Evolutionary conservation across 1,140 invertebrate genomes (phyloP), one percentile per base, ranked within the genome.

Genomic region (Chironomus striatipennis): DNA sequence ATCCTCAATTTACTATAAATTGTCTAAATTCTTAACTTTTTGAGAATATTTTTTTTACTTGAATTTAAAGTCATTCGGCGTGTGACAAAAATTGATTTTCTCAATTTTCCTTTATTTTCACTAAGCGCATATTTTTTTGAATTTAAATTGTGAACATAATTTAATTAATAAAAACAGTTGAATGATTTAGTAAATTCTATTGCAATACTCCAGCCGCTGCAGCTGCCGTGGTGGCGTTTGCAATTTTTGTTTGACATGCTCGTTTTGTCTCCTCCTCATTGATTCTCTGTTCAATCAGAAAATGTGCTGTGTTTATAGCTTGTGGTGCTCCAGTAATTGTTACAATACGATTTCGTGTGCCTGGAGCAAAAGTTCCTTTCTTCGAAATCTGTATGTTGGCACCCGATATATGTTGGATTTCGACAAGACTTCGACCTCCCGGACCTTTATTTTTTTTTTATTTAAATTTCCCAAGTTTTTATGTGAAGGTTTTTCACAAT

Each of bases 331-430:
- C 96, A 80, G 91, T 91, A 84, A 98, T 97, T 83, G 95, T 96
- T 76, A 98, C 97, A 84, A 98, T 95, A 80, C 97, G 91, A 87
- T 98, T 97, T 83, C 95, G 92, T 76, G 95, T 97, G 82, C 96
- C 95, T 77, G 96, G 95, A 79, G 94, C 94, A 87, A 95, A 98
- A 80, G 94, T 94, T 81, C 96, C 96, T 86, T 98, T 98, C 88
- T 98, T 98, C 78, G 95, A 97, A 84, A 98, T 98, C 87, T 98
- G 96, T 84, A 98, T 96, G 85, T 93, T 97, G 82, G 96, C 95
- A 82, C 95, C 95, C 83, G 93, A 97, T 83, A 93, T 88, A 85
- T 97, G 93, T 87, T 98, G 96, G 84, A 98, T 96, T 88, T 98
- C 96, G 80, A 97, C 92, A 81, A 98, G 89, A 82, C 93, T 93